Percentiles rank a stretch among this genome's conserved stretches.
phyloP scores from a whole-genome alignment of 2,888 invertebrate genomes.

The Hemaris fuciformis region DNA sequence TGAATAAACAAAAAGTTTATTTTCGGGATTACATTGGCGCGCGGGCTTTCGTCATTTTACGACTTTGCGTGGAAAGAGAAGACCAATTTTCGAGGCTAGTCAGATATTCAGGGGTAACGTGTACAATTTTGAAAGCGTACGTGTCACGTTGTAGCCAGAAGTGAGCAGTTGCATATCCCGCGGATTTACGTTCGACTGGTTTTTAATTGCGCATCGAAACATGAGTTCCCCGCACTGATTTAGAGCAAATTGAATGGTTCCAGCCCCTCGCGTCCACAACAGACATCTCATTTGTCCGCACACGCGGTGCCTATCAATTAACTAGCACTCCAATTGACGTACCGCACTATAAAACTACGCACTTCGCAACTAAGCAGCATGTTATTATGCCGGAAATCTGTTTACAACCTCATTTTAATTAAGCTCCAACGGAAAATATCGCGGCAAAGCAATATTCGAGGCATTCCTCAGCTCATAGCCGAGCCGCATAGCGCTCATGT shows the following conservation, averaged over 20 bases:
- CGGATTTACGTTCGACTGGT: constrained; percentile 50
- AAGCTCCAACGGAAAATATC: constrained; percentile 37
- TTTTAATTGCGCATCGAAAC: constrained; percentile 59
- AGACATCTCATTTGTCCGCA: constrained; percentile 55
- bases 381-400: constrained; percentile 43
- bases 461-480: constrained; percentile 21
- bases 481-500: constrained; percentile 20
- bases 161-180: constrained; percentile 55
- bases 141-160: constrained; percentile 12
- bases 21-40: neutral
- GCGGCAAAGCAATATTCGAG: constrained; percentile 30
- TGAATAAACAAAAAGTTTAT: neutral
- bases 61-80: neutral
- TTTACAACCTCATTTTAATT: constrained; percentile 42
- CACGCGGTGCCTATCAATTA: constrained; percentile 60
- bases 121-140: neutral
- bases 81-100: neutral
- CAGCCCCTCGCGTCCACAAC: constrained; percentile 42
- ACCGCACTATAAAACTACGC: constrained; percentile 41
- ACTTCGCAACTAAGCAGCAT: constrained; percentile 36
- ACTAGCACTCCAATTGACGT: constrained; percentile 45
- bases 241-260: constrained; percentile 68
- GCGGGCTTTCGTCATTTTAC: neutral
- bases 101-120: neutral
- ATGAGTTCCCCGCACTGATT: constrained; percentile 57